A percentile compares a stretch with the other conserved stretches of the same genome.
Evolutionary conservation across 30 jellyfish, hydroid and myxozoan species (phyloP).

Genomic region (Pseudorhiza aurosa): DNA sequence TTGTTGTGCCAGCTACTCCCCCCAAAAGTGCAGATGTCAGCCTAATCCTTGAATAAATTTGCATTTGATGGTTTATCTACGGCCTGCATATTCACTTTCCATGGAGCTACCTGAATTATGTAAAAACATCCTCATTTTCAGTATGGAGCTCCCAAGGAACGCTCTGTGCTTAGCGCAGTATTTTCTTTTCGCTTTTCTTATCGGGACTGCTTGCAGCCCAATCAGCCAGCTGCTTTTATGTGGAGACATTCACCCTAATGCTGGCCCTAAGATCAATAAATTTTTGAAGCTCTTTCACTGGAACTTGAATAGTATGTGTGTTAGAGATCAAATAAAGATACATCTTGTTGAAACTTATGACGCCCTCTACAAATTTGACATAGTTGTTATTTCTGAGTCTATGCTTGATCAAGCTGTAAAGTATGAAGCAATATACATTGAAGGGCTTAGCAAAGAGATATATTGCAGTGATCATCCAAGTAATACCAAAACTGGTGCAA

Average conservation of each 20-base stretch:
- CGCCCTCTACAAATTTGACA: slow-evolving; percentile 43
- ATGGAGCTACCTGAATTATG: slow-evolving; percentile 37
- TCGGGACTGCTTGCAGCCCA: slow-evolving; percentile 23
- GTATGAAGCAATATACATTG: slow-evolving; percentile 30
- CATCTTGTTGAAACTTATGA: slow-evolving; percentile 46
- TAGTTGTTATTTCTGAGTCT: slow-evolving; percentile 36
- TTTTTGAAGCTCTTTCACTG: slow-evolving; percentile 39
- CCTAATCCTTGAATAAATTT: slow-evolving; percentile 22
- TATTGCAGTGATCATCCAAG: slow-evolving; percentile 56
- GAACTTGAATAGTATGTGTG: slow-evolving; percentile 5
- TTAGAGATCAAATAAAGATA: slow-evolving; percentile 16
- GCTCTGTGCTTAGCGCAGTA: slow-evolving; percentile 31
- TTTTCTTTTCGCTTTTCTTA: slow-evolving; percentile 30
- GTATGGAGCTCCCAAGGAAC: slow-evolving; percentile 44
- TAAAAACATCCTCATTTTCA: slow-evolving; percentile 29
- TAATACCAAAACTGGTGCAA: slow-evolving; percentile 48
- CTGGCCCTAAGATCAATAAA: slow-evolving; percentile 19
- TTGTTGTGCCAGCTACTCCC: slow-evolving; percentile 43
- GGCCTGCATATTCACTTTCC: slow-evolving; percentile 21
- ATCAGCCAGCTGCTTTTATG: slow-evolving; percentile 25
- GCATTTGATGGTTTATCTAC: slow-evolving; percentile 9
- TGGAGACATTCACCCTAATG: slow-evolving; percentile 52
- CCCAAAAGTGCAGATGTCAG: slow-evolving; percentile 34
- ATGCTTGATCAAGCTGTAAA: slow-evolving; percentile 35
- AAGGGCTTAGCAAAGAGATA: slow-evolving; percentile 39